Base-by-base conservation (phyloP, 92 coral and sea anemone genomes). In the Siderastrea siderea region DNA sequence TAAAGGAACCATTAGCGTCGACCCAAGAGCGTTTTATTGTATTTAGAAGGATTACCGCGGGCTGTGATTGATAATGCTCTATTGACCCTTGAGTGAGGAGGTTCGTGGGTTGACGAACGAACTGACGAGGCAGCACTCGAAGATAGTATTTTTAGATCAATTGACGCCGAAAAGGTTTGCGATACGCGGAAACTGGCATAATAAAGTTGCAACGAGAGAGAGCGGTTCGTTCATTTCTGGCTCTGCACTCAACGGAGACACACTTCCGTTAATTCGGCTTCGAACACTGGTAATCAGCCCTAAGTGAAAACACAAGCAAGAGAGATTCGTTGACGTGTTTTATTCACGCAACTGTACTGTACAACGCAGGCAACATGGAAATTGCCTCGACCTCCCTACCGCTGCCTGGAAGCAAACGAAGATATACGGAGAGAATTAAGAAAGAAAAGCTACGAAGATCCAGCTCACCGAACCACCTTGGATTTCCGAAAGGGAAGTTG, bases 381-480 rank as follows among this genome's bases (percentile, higher is more conserved):
- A 53, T 68, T 54, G 6, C 84, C 8, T 12, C 66, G 50, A 69
- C 3, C n/a, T 17, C 78, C 13, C 78, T 74, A 6, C 47, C 59
- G 11, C 43, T 68, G 5, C 77, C 77, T 57, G 77, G 58, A 16
- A 15, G 77, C 68, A 70, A 68, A 47, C 53, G 86, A 44, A 55
- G 68, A 57, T 83, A 83, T 51, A 49, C 59, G 6, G 87, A 72
- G 19, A 72, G 61, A 74, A 5, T 74, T 12, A 83, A 83, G 72
- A 83, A 61, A 38, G 87, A 83, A 10, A 83, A 73, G 62, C 49
- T 49, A 3, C 87, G 68, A 26, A 60, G 87, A 62, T 83, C 79
- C 10, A 10, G 62, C 26, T 83, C 87, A 5, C n/a, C n/a, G 62
- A 26, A 51, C 64, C 26, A 64, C 14, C 43, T 83, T 48, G 71